These are phyloP conservation scores for Zosterops hypoxanthus DNA, from an alignment of 2,113 vertebrate genomes.

Conservation along the genomic window DNA sequence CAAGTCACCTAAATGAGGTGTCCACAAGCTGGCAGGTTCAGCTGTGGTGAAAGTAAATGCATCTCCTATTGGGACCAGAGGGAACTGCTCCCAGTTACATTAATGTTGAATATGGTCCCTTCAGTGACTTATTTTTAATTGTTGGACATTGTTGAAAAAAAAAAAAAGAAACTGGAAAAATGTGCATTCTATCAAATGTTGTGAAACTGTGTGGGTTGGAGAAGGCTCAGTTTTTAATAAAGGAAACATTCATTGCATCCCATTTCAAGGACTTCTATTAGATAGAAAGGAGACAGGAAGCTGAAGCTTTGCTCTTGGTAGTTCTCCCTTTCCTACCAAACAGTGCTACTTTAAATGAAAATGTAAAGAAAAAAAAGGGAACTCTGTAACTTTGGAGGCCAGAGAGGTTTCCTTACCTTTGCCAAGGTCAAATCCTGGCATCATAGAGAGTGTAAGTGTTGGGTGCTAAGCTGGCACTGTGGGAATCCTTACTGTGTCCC, in stretches of 20 bases:
- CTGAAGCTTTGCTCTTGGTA: neutral
- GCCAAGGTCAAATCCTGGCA: neutral
- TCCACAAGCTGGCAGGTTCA: neutral
- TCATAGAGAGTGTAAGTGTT: neutral
- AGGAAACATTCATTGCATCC: constrained; percentile 46
- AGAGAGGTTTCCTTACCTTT: neutral
- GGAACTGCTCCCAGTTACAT: neutral
- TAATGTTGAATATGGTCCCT: neutral
- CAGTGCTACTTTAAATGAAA: neutral
- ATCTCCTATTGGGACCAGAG: neutral
- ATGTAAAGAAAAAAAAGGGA: neutral
- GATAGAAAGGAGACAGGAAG: constrained; percentile 26
- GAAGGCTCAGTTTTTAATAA: constrained; percentile 54
- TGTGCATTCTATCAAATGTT: constrained; percentile 58
- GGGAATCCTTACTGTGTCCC: neutral
- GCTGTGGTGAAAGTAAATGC: neutral
- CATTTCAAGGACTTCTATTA: constrained; percentile 39
- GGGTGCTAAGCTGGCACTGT: neutral
- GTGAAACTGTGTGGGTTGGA: constrained; percentile 56
- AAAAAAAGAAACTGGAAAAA: constrained; percentile 12
- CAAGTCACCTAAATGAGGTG: neutral
- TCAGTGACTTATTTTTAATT: neutral
- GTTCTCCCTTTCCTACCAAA: neutral
- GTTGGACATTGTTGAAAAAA: neutral
- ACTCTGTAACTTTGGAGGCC: neutral